Percentiles rank a stretch among this genome's conserved stretches.
Evolutionary conservation across 2,888 invertebrate species (phyloP).

Genomic region (Troilus luridus): DNA sequence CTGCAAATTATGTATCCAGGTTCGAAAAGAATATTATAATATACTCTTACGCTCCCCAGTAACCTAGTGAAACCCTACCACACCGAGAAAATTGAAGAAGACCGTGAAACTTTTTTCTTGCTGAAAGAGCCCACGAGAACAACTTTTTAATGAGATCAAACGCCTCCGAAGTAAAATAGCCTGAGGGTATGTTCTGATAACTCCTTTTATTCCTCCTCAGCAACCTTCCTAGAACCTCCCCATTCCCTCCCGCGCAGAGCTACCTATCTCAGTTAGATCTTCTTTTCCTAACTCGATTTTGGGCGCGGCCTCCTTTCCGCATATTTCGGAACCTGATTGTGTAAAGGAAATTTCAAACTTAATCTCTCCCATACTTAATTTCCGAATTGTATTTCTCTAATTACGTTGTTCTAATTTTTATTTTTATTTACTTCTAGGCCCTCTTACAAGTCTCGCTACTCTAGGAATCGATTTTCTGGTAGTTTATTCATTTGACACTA

Average conservation of each 20-base stretch:
- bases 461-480: too few relatives aligned
- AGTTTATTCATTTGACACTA: too few relatives aligned
- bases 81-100: background rate
- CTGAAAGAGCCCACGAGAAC: background rate
- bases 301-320: background rate
- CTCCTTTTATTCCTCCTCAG: background rate
- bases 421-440: too few relatives aligned
- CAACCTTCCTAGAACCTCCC: background rate
- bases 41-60: background rate
- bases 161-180: background rate
- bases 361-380: background rate
- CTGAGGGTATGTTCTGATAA: background rate
- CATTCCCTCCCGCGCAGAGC: too few relatives aligned
- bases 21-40: background rate
- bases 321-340: background rate
- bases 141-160: conserved; percentile 40
- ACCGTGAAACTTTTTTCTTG: background rate
- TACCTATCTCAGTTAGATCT: background rate
- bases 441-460: too few relatives aligned
- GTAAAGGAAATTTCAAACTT: background rate
- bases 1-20: too few relatives aligned
- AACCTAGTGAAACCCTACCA: background rate
- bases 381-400: background rate
- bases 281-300: background rate
- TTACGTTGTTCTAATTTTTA: too few relatives aligned